Base-by-base conservation (phyloP, 2,797 vertebrate genomes). In the Acropternis orthonyx region DNA sequence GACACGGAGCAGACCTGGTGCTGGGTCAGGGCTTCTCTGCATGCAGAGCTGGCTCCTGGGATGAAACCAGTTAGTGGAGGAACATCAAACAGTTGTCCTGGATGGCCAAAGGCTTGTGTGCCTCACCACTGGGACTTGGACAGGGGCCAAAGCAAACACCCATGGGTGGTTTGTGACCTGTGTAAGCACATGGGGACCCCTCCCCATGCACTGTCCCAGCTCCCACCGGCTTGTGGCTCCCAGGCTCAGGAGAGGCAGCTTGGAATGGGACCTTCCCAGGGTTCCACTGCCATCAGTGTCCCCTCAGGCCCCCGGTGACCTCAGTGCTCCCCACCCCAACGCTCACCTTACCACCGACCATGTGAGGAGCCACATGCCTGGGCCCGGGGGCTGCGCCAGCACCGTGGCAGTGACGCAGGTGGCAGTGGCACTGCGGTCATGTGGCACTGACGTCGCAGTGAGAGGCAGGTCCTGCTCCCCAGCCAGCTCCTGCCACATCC, bases 81-180 rank as follows among this genome's bases (percentile, higher is more conserved):
- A 41, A 58, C 10, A 14, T 51, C 62, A 28, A 17, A 43, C 14
- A 32, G 26, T 1, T 54, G 54, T 74, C 65, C 58, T 14, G 80
- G 41, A 12, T 41, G 76, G 83, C 44, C 69, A 46, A 74, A 48
- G 41, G 19, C 55, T 59, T 1, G 1, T 12, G 44, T 52, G 7
- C 22, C 27, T 61, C 20, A 0, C 28, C 51, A 0, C 6, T 3
- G 36, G 48, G 56, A 5, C 36, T 17, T 0, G 0, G 77, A 2
- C 17, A 21, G 79, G 39, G 12, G 39, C 46, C 66, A 82, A 62
- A 59, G 51, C 34, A 69, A 55, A 41, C 1, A 3, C 9, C 37
- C 3, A 2, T 0, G 66, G 10, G 12, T 10, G 41, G 68, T 27
- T 23, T 56, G 62, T 36, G 73, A 67, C 48, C 39, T 5, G 2